Conservation (phyloP, 2,888 invertebrate species). For the Drosophila helvetica region DNA sequence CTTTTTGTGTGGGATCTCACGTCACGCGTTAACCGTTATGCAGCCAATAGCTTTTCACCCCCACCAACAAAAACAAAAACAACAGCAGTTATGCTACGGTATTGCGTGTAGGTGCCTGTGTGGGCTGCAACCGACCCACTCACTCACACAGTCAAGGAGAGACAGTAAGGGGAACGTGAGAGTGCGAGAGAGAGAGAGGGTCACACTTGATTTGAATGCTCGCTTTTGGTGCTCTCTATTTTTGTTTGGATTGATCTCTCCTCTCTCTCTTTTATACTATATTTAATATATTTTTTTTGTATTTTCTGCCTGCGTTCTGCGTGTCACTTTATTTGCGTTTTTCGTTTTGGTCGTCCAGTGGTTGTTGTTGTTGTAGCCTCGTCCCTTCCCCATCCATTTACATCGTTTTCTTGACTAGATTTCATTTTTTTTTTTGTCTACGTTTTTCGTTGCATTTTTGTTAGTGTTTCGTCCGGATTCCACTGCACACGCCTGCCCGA, state of each 20-base stretch:
- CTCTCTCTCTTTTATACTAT: conserved; percentile 43
- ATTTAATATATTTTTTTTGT: conserved; percentile 58
- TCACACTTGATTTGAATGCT: conserved; percentile 26
- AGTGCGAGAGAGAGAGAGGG: conserved; percentile 15
- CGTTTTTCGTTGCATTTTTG: conserved; percentile 41
- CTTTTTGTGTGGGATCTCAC: conserved; percentile 45
- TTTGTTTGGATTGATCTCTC: conserved; percentile 13
- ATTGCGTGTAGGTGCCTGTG: conserved; percentile 36
- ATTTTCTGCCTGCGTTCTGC: conserved; percentile 54
- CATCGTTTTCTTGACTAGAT: conserved; percentile 69
- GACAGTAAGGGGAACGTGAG: conserved; percentile 6
- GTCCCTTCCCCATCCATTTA: conserved; percentile 56
- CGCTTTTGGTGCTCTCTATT: conserved; percentile 36
- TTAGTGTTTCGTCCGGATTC: conserved; percentile 17
- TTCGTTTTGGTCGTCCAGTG: conserved; percentile 59
- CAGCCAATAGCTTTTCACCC: conserved; percentile 67
- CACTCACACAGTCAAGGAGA: conserved; percentile 25
- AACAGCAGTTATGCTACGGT: conserved; percentile 25
- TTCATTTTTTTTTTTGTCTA: conserved; percentile 64
- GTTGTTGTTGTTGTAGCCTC: conserved; percentile 34
- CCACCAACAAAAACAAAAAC: conserved; percentile 54
- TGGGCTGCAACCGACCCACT: conserved; percentile 51
- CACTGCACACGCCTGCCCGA: conserved; percentile 21
- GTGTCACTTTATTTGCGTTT: conserved; percentile 76
- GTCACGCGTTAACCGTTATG: conserved; percentile 72